Evolutionary conservation across 2,113 vertebrate species (phyloP), one percentile per base, ranked within the genome.

Genomic region (Sebastes schlegelii): DNA sequence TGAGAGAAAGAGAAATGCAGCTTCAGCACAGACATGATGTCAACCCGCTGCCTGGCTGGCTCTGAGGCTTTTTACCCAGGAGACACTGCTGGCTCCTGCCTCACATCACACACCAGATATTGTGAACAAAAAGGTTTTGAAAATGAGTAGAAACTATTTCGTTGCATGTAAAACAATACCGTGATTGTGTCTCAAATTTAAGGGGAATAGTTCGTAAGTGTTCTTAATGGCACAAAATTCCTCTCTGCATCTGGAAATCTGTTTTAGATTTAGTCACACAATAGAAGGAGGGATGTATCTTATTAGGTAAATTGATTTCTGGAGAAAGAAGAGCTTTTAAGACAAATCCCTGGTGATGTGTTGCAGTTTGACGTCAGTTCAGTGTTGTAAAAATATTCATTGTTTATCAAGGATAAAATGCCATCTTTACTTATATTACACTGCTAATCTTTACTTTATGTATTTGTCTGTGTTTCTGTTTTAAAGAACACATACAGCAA

Each of bases 1-100:
- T 48, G 13, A 72, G 40, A 62, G 49, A 57, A 54, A 42, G 43
- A 26, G 43, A 9, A 19, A 66, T 14, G 54, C 14, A 62, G 42
- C 61, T 76, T n/a, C 26, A 55, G 61, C 14, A 46, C 57, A 73
- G 85, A 83, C 67, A 48, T 88, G 81, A 90, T 87, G 87, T 86
- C 84, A 90, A 61, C 72, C 65, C 48, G 42, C 69, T 63, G 76
- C 52, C 62, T 71, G 84, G 65, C 62, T 63, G 84, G 65, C 62
- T 63, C 26, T 48, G 23, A 34, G 69, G 12, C 57, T 75, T 63
- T 77, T 78, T 77, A 78, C 80, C 83, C 67, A 69, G 67, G 77
- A 84, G 64, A 83, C 51, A 73, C 40, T 40, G 81, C 49, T 70
- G 80, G 55, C 78, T 73, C 66, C 68, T 64, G 84, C 62, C 57